Evolutionary conservation across 2,113 vertebrate species (phyloP).

Genomic region (Pedionomus torquatus): DNA sequence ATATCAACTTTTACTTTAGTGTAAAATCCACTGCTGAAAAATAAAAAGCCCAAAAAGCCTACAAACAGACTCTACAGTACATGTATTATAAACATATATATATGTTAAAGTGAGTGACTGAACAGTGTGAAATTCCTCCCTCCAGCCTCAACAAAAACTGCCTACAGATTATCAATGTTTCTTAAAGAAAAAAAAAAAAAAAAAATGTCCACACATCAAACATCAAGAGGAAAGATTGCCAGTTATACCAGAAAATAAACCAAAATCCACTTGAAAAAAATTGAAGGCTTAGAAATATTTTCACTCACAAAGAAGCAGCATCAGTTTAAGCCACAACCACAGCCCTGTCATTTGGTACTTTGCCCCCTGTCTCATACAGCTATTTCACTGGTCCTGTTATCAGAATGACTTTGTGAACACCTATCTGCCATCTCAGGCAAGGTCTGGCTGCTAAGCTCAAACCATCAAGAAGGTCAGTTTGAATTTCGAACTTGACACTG

Average conservation of each 20-base stretch:
- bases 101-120: not conserved
- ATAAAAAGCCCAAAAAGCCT: not conserved
- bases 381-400: not conserved
- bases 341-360: accelerated
- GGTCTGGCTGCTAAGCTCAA: not conserved
- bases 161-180: not conserved
- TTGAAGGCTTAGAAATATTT: not conserved
- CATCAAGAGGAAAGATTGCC: not conserved
- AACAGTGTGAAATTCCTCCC: slow-evolving; percentile 27
- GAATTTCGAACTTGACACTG: accelerated
- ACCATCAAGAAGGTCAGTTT: accelerated
- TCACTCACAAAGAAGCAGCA: not conserved
- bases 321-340: not conserved
- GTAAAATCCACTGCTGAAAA: not conserved
- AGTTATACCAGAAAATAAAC: not conserved
- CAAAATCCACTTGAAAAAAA: not conserved
- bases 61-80: not conserved
- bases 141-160: not conserved
- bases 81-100: not conserved
- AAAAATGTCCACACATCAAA: not conserved
- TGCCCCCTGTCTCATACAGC: not conserved
- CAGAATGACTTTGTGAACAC: not conserved
- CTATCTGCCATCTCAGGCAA: not conserved
- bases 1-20: not conserved
- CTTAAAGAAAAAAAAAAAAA: not conserved